Base-by-base conservation (phyloP, 2,797 vertebrate species). In the Nannoperca australis region DNA sequence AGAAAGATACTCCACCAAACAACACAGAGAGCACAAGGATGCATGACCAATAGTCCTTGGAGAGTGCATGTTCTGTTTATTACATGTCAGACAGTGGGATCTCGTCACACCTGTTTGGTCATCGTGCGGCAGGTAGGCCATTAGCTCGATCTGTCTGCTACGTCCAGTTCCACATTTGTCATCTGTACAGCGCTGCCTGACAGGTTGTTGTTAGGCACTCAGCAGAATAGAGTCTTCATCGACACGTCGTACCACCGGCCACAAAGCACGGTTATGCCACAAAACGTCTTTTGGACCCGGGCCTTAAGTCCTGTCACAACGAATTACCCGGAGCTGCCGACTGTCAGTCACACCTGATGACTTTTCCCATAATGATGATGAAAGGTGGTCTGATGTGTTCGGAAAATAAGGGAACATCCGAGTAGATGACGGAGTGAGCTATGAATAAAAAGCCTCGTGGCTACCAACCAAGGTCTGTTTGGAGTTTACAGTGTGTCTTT, bases 361-460 rank as follows among this genome's bases (percentile, higher is more conserved):
- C 56, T 73, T 82, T 76, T 64, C 50, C 20, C 44, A 62, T 44
- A 55, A 74, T 3, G 51, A 61, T 64, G 71, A 50, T 70, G 66
- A 84, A 49, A 66, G 79, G 61, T 84, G 82, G 64, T 66, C 66
- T 24, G 64, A 53, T 79, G 69, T 53, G 54, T 74, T 64, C 4
- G 66, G 77, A 32, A 82, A 78, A 77, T 60, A 6, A 27, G 73
- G 27, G 53, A 64, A 74, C 49, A 78, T 85, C 42, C 58, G 44
- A 10, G 5, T 36, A 42, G 17, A 68, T 63, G 70, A 81, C 69
- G 66, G 54, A 30, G 50, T 54, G 64, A 71, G 78, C 61, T 42
- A 63, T 74, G 76, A 80, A 83, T 85, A 75, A 85, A 83, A 80
- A 81, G 63, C 60, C 72, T 59, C 18, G 6, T 63, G 80, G 67